Evolutionary conservation across 2,888 invertebrate species (phyloP), one percentile per base, ranked within the genome.

Genomic region (Perizoma affinitatum): DNA sequence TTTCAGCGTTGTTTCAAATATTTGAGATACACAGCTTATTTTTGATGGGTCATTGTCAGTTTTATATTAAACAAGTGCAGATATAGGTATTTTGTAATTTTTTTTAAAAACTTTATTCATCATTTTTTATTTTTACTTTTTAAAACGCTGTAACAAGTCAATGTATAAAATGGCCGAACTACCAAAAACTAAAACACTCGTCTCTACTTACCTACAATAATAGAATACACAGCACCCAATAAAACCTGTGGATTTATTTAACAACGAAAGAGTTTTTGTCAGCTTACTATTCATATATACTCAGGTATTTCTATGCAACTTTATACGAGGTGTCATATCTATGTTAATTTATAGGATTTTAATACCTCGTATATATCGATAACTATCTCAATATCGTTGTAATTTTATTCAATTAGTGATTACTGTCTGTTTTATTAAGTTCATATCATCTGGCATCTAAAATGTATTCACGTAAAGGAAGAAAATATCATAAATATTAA

Each of bases 321-420:
- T 48, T 58, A 68, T 57, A 62, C 64, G 44, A 62, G 52, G 68
- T 68, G 64, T 68, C 68, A 68, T 68, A 66, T 66, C 65, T 68
- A 68, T 68, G 62, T 57, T 61, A 68, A 68, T 65, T 66, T 47
- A 64, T 59, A 57, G 54, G 59, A 58, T 55, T 58, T 54, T 62
- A 64, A 68, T 66, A 54, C 45, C 10, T 50, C 63, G 49, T 54
- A 58, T 58, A 56, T 54, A 55, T 54, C 54, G 59, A 34, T 44
- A 47, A 55, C 48, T 58, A 64, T 66, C 62, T 5, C 38, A 36
- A 58, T 58, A 59, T 56, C 52, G 46, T 58, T 54, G 55, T 66
- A 66, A 54, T 52, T 64, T 60, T 59, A 50, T 58, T 51, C 52
- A 53, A 68, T 66, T 49, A 62, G 47, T 62, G 11, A 62, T 66